Evolutionary conservation across 1,140 invertebrate species (phyloP).

Genomic region (Hermetia illucens): DNA sequence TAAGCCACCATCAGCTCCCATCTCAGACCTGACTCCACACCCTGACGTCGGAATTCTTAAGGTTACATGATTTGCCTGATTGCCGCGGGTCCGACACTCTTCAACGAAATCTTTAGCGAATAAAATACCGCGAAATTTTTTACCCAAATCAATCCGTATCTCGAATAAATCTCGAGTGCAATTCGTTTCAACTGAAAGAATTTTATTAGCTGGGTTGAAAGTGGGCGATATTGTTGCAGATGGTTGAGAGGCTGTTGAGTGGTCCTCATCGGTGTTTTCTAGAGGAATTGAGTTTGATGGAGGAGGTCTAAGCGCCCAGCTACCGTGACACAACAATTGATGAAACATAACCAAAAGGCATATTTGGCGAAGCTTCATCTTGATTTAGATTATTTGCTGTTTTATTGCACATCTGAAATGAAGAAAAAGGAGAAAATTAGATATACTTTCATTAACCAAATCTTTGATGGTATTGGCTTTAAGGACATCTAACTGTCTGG

Average conservation of each 20-base stretch:
- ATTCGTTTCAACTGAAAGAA: conserved; percentile 27
- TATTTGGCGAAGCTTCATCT: too few species aligned
- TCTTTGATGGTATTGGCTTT: too few species aligned
- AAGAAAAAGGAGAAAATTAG: too few species aligned
- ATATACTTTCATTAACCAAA: too few species aligned
- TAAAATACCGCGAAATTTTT: conserved; percentile 49
- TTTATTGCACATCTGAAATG: too few species aligned
- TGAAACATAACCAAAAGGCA: conserved; percentile 18
- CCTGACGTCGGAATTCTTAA: conserved; percentile 49
- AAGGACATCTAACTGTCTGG: too few species aligned
- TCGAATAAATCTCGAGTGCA: conserved; percentile 40
- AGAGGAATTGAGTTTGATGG: too few species aligned
- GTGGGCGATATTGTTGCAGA: neutral
- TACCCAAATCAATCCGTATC: conserved; percentile 38
- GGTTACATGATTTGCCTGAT: conserved; percentile 30
- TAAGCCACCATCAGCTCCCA: conserved; percentile 32
- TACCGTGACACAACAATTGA: conserved; percentile 23
- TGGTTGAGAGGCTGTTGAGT: conserved; percentile 8
- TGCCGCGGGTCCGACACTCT: conserved; percentile 41
- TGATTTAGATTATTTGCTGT: too few species aligned
- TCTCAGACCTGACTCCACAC: conserved; percentile 44
- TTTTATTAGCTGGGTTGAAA: conserved; percentile 3
- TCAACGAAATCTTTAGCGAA: conserved; percentile 55
- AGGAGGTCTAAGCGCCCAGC: conserved; percentile 25
- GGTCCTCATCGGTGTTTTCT: too few species aligned